A percentile compares a stretch with the other conserved stretches of the same genome.
Conservation (phyloP, 2,797 vertebrate genomes). For the Eulemur mongoz region DNA sequence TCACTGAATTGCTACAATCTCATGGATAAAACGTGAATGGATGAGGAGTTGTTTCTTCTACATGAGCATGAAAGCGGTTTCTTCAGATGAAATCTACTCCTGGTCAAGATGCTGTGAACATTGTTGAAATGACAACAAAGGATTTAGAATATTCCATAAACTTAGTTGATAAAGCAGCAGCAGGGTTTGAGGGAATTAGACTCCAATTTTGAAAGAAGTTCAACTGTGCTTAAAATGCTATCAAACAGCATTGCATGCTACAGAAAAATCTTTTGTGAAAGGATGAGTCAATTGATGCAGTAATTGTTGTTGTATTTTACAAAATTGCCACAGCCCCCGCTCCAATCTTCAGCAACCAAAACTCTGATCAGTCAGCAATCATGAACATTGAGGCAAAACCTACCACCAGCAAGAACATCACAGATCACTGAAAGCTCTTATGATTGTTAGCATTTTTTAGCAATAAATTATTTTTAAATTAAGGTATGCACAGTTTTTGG, state of each 20-base stretch:
- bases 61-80: neutral
- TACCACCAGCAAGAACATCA: neutral
- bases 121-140: neutral
- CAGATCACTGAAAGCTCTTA: neutral
- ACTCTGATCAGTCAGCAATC: neutral
- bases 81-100: neutral
- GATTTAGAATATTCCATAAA: neutral
- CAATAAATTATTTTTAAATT: neutral
- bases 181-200: neutral
- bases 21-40: neutral
- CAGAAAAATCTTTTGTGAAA: neutral
- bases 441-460: neutral
- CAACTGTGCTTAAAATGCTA: neutral
- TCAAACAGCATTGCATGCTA: neutral
- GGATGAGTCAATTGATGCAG: neutral
- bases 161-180: neutral
- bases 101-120: neutral
- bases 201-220: neutral
- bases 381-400: neutral
- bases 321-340: neutral
- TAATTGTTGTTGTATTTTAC: neutral
- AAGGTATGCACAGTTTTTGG: neutral
- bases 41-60: neutral
- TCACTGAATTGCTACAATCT: neutral
- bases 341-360: neutral